Evolutionary conservation across 2,888 invertebrate species (phyloP).

Genomic region (Pammene fasciana): DNA sequence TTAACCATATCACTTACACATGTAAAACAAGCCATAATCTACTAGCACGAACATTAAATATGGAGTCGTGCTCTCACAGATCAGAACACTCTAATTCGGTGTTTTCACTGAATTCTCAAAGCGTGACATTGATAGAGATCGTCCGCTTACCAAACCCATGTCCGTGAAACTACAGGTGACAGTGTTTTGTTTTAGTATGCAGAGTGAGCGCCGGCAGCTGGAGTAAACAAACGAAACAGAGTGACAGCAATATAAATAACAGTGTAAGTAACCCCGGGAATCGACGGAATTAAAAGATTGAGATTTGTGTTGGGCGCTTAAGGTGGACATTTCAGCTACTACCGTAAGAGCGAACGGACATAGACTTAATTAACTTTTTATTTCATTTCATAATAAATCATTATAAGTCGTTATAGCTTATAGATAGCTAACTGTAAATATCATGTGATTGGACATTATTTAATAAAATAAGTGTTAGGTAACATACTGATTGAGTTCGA

Average conservation of each 20-base stretch:
- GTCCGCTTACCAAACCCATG: conserved; percentile 63
- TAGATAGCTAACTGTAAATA: too few relatives aligned
- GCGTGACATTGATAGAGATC: conserved; percentile 76
- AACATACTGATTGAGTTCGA: too few relatives aligned
- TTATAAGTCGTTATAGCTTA: too few relatives aligned
- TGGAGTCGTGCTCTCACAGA: conserved; percentile 39
- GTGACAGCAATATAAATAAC: neutral
- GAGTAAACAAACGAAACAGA: neutral
- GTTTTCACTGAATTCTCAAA: conserved; percentile 65
- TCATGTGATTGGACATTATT: too few relatives aligned
- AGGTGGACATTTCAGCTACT: too few relatives aligned
- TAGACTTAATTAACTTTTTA: too few relatives aligned
- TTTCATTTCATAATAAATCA: too few relatives aligned
- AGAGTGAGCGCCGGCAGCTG: conserved; percentile 45
- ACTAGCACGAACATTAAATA: conserved; percentile 16
- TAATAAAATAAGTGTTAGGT: too few relatives aligned
- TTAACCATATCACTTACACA: neutral
- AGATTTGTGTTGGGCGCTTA: too few relatives aligned
- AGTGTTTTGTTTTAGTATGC: conserved; percentile 53
- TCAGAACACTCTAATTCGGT: conserved; percentile 52
- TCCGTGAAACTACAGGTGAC: conserved; percentile 68
- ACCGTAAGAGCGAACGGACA: too few relatives aligned
- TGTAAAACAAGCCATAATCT: neutral
- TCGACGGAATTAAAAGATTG: too few relatives aligned
- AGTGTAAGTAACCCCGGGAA: too few relatives aligned